Conservation (phyloP, 2,888 invertebrate species). For the Clepsis dumicolana region DNA sequence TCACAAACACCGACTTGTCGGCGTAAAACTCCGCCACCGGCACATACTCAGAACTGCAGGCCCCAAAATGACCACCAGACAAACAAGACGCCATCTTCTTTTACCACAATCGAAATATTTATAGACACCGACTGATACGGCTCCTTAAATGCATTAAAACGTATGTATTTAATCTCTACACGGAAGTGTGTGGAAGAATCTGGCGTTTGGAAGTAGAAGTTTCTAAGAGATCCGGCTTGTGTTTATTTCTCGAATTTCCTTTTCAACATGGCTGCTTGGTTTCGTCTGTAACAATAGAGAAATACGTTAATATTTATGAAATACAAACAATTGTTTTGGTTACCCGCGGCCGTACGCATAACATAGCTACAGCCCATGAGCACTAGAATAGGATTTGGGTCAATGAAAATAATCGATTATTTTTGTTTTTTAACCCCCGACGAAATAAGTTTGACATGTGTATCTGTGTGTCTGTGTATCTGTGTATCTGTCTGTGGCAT, state of each 20-base stretch:
- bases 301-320: neutral
- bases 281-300: constrained; percentile 41
- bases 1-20: constrained; percentile 91
- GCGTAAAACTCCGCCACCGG: constrained; percentile 90
- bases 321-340: too few species aligned
- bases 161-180: neutral
- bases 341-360: too few species aligned
- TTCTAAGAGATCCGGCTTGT: neutral
- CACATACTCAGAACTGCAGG: constrained; percentile 70
- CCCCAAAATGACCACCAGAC: constrained; percentile 65
- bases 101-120: constrained; percentile 38
- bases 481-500: too few species aligned
- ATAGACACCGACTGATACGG: neutral
- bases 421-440: too few species aligned
- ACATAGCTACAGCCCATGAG: too few species aligned
- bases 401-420: too few species aligned
- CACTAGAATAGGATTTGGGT: too few species aligned
- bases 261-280: constrained; percentile 41
- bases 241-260: constrained; percentile 34
- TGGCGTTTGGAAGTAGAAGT: neutral
- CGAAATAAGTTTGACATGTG: too few species aligned
- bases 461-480: too few species aligned
- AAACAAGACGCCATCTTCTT: constrained; percentile 78
- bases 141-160: constrained; percentile 26
- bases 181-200: constrained; percentile 8